These are phyloP conservation scores for Sternarchorhynchus goeldii DNA, from an alignment of 2,797 vertebrate genomes.

Conservation along the genomic window DNA sequence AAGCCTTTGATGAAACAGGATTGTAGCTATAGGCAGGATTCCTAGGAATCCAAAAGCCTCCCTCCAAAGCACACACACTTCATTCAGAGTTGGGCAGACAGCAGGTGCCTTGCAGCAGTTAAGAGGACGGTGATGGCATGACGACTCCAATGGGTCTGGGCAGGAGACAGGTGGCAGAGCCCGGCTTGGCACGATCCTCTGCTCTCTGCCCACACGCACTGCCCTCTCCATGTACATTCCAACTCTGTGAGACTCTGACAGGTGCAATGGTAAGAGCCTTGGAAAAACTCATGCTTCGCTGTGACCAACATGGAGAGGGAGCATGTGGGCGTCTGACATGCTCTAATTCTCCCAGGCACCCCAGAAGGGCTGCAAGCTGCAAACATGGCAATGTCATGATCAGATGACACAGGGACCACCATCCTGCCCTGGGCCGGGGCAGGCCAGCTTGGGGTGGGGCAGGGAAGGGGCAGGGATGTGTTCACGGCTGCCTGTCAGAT, in stretches of 20 bases:
- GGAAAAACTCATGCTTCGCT: slow-evolving; percentile 38
- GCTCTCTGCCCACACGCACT: slow-evolving; percentile 24
- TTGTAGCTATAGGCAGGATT: slow-evolving; percentile 18
- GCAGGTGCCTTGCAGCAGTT: slow-evolving; percentile 29
- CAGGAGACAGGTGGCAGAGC: slow-evolving; percentile 50
- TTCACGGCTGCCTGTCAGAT: slow-evolving; percentile 45
- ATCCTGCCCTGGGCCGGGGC: slow-evolving; percentile 24
- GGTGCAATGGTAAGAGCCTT: slow-evolving; percentile 54
- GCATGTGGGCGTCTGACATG: slow-evolving; percentile 29
- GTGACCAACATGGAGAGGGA: slow-evolving; percentile 23
- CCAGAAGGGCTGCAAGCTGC: slow-evolving; percentile 34
- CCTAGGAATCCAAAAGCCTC: slow-evolving; percentile 43
- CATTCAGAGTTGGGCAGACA: slow-evolving; percentile 36
- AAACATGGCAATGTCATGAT: slow-evolving; percentile 43
- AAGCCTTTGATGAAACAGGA: no score
- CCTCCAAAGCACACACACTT: slow-evolving; percentile 34
- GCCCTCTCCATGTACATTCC: slow-evolving; percentile 38
- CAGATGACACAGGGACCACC: slow-evolving; percentile 46
- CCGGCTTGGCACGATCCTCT: slow-evolving; percentile 36
- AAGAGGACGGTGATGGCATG: slow-evolving; percentile 45
- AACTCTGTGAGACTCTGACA: slow-evolving; percentile 52
- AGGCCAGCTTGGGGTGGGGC: neutral
- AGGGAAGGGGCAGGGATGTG: neutral
- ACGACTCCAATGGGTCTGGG: slow-evolving; percentile 53
- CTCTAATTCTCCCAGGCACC: slow-evolving; percentile 47